Evolutionary conservation across 2,888 invertebrate genomes (phyloP), one percentile per base, ranked within the genome.

Genomic region (Scaptomyza reducta): DNA sequence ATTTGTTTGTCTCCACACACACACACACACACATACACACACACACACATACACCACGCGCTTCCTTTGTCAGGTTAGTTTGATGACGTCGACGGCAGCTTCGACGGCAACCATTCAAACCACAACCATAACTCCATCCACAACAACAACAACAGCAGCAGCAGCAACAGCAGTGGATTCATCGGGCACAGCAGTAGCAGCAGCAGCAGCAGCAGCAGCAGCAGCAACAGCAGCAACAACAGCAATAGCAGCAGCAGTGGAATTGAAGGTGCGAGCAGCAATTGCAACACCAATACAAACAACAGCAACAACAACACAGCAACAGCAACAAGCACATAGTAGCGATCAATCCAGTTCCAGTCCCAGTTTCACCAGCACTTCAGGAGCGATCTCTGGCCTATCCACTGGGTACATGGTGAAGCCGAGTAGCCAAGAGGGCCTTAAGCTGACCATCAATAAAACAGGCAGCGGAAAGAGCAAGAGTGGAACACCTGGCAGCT

Each of bases 391-490:
- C 46, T 41, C 64, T 10, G 75, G 72, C 71, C 73, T 51, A 10
- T 83, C 95, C 89, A 95, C 95, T 29, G 97, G 97, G 87, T 97
- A 97, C 86, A 96, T 96, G 95, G 96, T 97, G 0, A 97, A 97
- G 89, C 96, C 96, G 16, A 96, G 97, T 89, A 96, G 97, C 89
- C 89, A 91, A 49, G 97, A 97, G 80, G 97, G 97, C 4, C 96
- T 98, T 92, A 98, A 97, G 91, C 94, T 98, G 57, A 98, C 97
- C 3, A 97, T 97, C 27, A 97, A 97, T 88, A 97, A 97, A 92
- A 97, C 97, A 0, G 93, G 84, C 94, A 94, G 22, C 95, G 96
- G 55, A 59, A 77, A 81, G 40, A 70, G 51, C 38, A 40, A 74
- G 64, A 61, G 38, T 13, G 54, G 51, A 33, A 5, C 45, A 35